Conservation (phyloP, 2,888 invertebrate genomes). For the Brachyptera putata region DNA sequence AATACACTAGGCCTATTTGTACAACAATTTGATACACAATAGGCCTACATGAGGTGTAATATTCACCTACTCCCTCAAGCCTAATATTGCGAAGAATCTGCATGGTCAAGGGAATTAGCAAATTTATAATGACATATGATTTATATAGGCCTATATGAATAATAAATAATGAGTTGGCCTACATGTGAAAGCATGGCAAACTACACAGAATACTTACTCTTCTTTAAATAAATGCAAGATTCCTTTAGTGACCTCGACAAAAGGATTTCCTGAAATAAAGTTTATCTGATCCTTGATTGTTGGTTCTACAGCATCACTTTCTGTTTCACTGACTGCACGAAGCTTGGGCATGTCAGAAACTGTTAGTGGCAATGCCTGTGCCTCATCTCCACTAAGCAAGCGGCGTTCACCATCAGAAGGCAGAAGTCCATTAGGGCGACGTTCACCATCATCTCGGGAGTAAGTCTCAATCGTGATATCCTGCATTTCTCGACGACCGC, state of each 20-base stretch:
- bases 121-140: too few species aligned
- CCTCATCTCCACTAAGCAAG: slow-evolving; percentile 1
- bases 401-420: not conserved
- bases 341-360: slow-evolving; percentile 10
- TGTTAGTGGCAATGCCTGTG: not conserved
- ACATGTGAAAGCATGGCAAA: too few species aligned
- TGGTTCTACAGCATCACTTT: slow-evolving; percentile 2
- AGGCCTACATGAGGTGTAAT: too few species aligned
- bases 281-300: slow-evolving; percentile 46
- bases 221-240: slow-evolving; percentile 96
- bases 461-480: slow-evolving; percentile 78
- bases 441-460: slow-evolving; percentile 58
- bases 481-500: slow-evolving; percentile 64
- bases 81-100: too few species aligned
- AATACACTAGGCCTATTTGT: too few species aligned
- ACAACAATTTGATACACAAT: too few species aligned
- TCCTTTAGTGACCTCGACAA: slow-evolving; percentile 94
- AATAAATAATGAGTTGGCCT: too few species aligned
- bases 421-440: slow-evolving; percentile 32
- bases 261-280: slow-evolving; percentile 95
- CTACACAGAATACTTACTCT: slow-evolving; percentile 70
- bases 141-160: too few species aligned
- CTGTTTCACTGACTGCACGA: slow-evolving; percentile 20
- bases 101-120: too few species aligned
- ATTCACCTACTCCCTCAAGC: too few species aligned